Conservation (phyloP, 2,888 invertebrate species). For the Spilarctia lutea region DNA sequence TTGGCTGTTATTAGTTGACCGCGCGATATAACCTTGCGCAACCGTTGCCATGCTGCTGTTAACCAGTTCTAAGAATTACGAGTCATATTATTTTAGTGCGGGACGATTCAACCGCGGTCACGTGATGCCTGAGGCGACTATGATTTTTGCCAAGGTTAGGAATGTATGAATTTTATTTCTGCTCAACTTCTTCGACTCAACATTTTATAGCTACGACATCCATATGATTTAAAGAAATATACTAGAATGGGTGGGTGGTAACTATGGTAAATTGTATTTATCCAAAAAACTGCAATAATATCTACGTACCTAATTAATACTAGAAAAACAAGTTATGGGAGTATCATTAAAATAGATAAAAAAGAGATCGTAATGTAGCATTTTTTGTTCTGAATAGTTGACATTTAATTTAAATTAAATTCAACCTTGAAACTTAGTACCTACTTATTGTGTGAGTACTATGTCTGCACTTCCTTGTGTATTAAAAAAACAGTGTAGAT, state of each 20-base stretch:
- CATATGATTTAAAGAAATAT: neutral
- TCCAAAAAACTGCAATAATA: neutral
- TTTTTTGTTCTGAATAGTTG: slow-evolving; percentile 1
- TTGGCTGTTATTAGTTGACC: slow-evolving; percentile 71
- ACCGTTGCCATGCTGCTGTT: slow-evolving; percentile 81
- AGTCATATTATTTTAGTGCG: slow-evolving; percentile 66
- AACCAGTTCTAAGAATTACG: slow-evolving; percentile 71
- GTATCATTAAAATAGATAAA: neutral
- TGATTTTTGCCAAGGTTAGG: slow-evolving; percentile 44
- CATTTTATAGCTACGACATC: slow-evolving; percentile 12
- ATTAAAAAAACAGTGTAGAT: slow-evolving; percentile 1
- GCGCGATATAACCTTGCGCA: slow-evolving; percentile 82
- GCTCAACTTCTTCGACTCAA: slow-evolving; percentile 15
- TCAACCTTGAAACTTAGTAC: slow-evolving; percentile 2
- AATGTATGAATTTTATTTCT: slow-evolving; percentile 27
- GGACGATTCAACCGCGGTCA: slow-evolving; percentile 48
- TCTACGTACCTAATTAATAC: neutral
- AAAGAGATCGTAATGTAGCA: neutral
- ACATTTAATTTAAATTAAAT: neutral
- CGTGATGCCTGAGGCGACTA: slow-evolving; percentile 50
- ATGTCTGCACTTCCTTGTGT: slow-evolving; percentile 15
- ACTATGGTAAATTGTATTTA: neutral
- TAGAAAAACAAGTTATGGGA: neutral
- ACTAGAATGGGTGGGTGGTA: neutral
- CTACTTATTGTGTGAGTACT: neutral